Percentiles rank a stretch among this genome's conserved stretches.
Evolutionary conservation across 2,888 invertebrate genomes (phyloP).

Genomic region (Papilio protenor): DNA sequence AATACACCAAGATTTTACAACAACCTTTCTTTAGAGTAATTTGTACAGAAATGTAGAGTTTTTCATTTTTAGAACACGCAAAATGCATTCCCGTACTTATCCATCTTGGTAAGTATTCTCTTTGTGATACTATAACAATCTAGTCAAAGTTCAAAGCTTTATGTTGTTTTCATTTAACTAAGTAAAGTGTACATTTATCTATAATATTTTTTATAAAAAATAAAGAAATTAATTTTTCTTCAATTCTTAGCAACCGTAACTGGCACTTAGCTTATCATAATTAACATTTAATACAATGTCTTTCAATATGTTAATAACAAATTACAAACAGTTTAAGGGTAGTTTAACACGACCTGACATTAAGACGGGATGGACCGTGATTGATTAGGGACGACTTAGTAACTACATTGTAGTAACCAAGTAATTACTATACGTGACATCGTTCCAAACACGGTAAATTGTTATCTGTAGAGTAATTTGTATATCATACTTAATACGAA

Average conservation of each 20-base stretch:
- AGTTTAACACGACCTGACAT: neutral
- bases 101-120: neutral
- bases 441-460: neutral
- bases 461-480: no score
- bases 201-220: neutral
- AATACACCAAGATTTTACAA: neutral
- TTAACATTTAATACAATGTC: neutral
- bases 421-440: constrained; percentile 11
- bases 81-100: constrained; percentile 21
- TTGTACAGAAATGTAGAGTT: neutral
- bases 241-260: neutral
- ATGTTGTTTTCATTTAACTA: neutral
- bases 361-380: neutral
- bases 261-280: neutral
- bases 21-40: constrained; percentile 1
- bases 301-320: neutral
- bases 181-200: neutral
- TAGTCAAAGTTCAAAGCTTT: constrained; percentile 5
- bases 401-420: neutral
- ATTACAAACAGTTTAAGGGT: neutral
- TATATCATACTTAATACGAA: no score
- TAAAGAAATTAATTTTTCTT: neutral
- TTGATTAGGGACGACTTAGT: constrained; percentile 3
- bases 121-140: constrained; percentile 8
- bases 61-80: constrained; percentile 12